Conservation (phyloP, 2,797 vertebrate genomes). For the Myiotriccus ornatus region DNA sequence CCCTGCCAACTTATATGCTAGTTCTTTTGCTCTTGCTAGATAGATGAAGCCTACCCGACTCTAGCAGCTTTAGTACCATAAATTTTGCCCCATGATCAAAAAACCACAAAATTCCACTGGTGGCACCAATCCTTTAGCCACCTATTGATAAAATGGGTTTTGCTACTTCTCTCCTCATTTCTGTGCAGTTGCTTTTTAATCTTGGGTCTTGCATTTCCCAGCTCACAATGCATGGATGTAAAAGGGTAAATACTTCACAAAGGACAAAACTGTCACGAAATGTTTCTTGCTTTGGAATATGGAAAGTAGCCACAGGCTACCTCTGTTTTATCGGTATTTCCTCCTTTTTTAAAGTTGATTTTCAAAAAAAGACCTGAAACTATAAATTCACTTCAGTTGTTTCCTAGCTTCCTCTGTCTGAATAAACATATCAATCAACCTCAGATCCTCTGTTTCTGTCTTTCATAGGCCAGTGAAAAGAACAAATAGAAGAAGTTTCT, state of each 20-base stretch:
- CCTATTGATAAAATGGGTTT: too few species aligned
- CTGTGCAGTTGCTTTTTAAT: neutral
- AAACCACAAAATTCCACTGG: too few species aligned
- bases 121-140: too few species aligned
- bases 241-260: neutral
- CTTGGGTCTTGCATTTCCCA: neutral
- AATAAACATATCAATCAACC: conserved; percentile 53
- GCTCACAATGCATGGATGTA: neutral
- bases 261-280: neutral
- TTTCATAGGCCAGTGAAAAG: conserved; percentile 22
- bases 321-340: conserved; percentile 32
- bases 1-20: too few species aligned
- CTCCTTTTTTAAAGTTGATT: neutral
- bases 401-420: conserved; percentile 6
- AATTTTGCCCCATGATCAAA: too few species aligned
- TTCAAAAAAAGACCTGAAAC: neutral
- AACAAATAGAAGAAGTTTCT: conserved; percentile 7
- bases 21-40: too few species aligned
- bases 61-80: too few species aligned
- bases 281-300: neutral
- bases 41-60: too few species aligned
- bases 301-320: neutral
- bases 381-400: neutral
- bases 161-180: too few species aligned
- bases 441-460: neutral